Percentiles rank a stretch among this genome's conserved stretches.
Evolutionary conservation across 2,113 vertebrate genomes (phyloP).

Genomic region (Forbesichthys papilliferus): DNA sequence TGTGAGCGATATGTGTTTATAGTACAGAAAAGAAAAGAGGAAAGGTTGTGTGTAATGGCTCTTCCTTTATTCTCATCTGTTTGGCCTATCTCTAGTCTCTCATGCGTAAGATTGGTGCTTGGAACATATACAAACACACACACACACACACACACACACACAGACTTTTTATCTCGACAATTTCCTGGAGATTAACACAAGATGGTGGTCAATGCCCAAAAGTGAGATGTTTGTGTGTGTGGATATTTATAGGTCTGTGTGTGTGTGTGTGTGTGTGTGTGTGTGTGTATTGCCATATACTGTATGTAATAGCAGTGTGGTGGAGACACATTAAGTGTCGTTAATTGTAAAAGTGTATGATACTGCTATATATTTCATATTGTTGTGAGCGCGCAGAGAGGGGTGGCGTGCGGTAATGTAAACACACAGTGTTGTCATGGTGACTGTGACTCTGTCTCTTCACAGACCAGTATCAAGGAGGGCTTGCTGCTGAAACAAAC

Average conservation of each 20-base stretch:
- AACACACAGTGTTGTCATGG: not conserved
- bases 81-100: conserved; percentile 46
- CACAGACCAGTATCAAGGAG: conserved; percentile 95
- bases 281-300: not conserved
- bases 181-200: conserved; percentile 60
- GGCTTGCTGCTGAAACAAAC: conserved; percentile 97
- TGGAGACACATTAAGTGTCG: not conserved
- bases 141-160: conserved; percentile 3
- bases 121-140: conserved; percentile 14
- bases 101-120: conserved; percentile 56
- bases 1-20: conserved; percentile 52
- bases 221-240: not conserved
- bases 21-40: conserved; percentile 34
- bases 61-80: conserved; percentile 51
- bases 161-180: conserved; percentile 46
- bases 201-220: conserved; percentile 18
- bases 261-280: not conserved
- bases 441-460: conserved; percentile 19
- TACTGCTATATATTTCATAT: not conserved
- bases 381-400: too few relatives aligned
- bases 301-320: not conserved
- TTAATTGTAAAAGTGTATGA: conserved; percentile 6
- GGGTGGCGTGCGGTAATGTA: not conserved
- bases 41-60: conserved; percentile 35
- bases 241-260: not conserved